Conservation (phyloP, 1,140 invertebrate species). For the Cherax destructor region DNA sequence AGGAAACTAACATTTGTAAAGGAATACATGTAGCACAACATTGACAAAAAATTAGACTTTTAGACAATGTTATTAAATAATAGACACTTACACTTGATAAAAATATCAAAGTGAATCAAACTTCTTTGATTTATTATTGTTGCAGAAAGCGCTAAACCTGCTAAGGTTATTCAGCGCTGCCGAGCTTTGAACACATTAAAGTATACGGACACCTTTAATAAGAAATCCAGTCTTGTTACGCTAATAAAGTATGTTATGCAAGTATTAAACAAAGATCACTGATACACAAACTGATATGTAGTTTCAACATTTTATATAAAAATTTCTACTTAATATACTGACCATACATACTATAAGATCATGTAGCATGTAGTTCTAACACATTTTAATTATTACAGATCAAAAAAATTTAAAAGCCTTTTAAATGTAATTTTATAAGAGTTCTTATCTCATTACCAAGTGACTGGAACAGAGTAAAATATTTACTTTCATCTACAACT, state of each 20-base stretch:
- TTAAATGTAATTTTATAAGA: too few species aligned
- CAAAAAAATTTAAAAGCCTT: too few species aligned
- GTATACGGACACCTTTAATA: too few species aligned
- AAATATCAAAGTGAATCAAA: too few species aligned
- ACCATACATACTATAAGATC: not conserved
- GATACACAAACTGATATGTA: not conserved
- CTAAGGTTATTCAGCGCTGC: too few species aligned
- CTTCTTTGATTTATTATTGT: too few species aligned
- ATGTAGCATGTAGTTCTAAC: not conserved
- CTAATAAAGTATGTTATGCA: not conserved
- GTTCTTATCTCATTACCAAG: not conserved
- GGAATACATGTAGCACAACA: not conserved
- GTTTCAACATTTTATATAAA: not conserved
- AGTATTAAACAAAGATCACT: not conserved
- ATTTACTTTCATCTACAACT: not conserved
- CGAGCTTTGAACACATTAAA: too few species aligned
- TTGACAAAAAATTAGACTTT: not conserved
- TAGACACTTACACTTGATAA: too few species aligned
- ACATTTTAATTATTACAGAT: not conserved
- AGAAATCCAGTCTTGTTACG: too few species aligned
- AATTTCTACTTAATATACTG: not conserved
- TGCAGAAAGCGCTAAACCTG: too few species aligned
- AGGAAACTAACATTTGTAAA: not conserved
- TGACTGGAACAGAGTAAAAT: not conserved
- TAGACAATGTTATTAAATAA: not conserved